Conservation (phyloP, 1,140 invertebrate genomes). For the Drosophila watanabei region DNA sequence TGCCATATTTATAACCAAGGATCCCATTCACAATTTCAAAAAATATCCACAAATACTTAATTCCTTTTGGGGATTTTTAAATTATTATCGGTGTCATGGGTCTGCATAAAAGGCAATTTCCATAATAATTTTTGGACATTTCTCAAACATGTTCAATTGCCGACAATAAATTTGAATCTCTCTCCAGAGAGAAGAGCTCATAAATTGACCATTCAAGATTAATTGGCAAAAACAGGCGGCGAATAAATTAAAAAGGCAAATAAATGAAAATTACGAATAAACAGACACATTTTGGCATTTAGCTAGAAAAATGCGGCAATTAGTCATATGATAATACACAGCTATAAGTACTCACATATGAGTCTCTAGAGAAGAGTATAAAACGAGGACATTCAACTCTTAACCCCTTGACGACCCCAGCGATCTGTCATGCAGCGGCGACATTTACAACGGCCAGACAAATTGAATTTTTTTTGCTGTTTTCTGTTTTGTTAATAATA, state of each 20-base stretch:
- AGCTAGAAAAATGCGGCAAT: slow-evolving; percentile 72
- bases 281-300: slow-evolving; percentile 77
- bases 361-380: not conserved
- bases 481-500: slow-evolving; percentile 3
- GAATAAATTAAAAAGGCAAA: slow-evolving; percentile 38
- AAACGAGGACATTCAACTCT: slow-evolving; percentile 72
- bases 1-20: not conserved
- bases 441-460: slow-evolving; percentile 78
- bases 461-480: slow-evolving; percentile 57
- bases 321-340: slow-evolving; percentile 71
- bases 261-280: slow-evolving; percentile 58
- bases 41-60: not conserved
- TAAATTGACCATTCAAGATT: slow-evolving; percentile 69
- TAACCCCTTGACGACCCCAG: slow-evolving; percentile 67
- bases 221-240: slow-evolving; percentile 59
- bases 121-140: slow-evolving; percentile 19
- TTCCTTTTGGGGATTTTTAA: slow-evolving; percentile 9
- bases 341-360: slow-evolving; percentile 16
- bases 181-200: slow-evolving; percentile 16
- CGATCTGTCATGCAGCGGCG: slow-evolving; percentile 75
- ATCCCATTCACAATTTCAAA: not conserved
- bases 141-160: slow-evolving; percentile 32
- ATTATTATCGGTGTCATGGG: slow-evolving; percentile 6
- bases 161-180: slow-evolving; percentile 30
- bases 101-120: slow-evolving; percentile 25